phyloP scores from a whole-genome alignment of 2,113 vertebrate species.

The Gadus macrocephalus region DNA sequence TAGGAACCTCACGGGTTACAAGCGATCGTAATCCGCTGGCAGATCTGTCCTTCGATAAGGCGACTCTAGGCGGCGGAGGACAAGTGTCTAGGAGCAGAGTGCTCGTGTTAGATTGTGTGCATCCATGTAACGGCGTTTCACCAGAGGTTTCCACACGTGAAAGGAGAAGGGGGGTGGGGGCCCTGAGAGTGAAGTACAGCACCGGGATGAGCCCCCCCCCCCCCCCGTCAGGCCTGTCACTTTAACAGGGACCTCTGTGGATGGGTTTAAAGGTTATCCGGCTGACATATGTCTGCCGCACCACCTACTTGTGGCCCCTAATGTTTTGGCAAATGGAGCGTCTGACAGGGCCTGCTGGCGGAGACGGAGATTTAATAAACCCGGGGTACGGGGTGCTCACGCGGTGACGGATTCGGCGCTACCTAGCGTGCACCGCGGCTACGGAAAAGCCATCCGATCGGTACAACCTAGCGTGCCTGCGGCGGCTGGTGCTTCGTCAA shows the following conservation, averaged over 20 bases:
- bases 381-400: slow-evolving; percentile 16
- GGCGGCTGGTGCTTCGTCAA: no score
- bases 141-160: slow-evolving; percentile 19
- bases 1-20: no score
- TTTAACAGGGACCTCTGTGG: slow-evolving; percentile 40
- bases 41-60: no score
- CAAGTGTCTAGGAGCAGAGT: no score
- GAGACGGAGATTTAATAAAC: slow-evolving; percentile 55
- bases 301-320: slow-evolving; percentile 45
- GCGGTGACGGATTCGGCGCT: slow-evolving; percentile 53
- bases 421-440: slow-evolving; percentile 21
- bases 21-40: no score
- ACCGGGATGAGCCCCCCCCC: slow-evolving; percentile 35
- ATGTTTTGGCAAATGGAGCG: slow-evolving; percentile 60
- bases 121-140: slow-evolving; percentile 19
- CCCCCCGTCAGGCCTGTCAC: slow-evolving; percentile 51
- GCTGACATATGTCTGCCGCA: slow-evolving; percentile 54
- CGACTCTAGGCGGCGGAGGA: no score
- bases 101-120: slow-evolving; percentile 7
- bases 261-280: slow-evolving; percentile 67
- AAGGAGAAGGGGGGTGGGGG: slow-evolving; percentile 4
- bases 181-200: slow-evolving; percentile 29
- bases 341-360: slow-evolving; percentile 49
- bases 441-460: no score
- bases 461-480: no score